Evolutionary conservation across 2,113 vertebrate genomes (phyloP).

Genomic region (Phalacrocorax carbo): DNA sequence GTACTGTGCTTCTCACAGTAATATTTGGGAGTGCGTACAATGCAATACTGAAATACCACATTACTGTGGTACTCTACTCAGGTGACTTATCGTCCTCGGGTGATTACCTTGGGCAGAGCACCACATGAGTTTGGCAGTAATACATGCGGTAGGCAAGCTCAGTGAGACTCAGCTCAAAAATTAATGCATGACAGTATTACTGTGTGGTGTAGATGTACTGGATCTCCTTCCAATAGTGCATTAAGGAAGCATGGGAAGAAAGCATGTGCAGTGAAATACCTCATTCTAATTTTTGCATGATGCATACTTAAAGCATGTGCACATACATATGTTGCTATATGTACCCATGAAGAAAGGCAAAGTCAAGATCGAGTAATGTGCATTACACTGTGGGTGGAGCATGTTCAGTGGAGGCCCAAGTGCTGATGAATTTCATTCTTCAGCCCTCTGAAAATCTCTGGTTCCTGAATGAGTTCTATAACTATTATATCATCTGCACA

Average conservation of each 20-base stretch:
- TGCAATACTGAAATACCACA: background rate
- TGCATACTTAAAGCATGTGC: background rate
- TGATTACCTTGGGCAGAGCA: background rate
- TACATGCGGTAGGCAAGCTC: fast-evolving
- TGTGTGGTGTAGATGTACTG: background rate
- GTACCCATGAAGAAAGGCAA: background rate
- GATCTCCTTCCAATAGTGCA: background rate
- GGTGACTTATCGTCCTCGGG: background rate
- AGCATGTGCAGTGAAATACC: background rate
- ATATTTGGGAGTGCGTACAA: background rate
- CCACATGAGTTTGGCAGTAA: background rate
- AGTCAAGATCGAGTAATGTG: background rate
- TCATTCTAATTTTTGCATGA: background rate
- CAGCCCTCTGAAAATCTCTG: background rate
- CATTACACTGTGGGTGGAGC: background rate
- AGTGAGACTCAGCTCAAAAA: background rate
- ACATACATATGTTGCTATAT: fast-evolving
- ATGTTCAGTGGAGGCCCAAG: background rate
- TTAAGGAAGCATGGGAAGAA: background rate
- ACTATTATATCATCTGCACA: background rate
- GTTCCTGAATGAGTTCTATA: background rate
- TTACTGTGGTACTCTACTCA: background rate
- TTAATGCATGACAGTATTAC: background rate
- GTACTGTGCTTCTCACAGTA: background rate
- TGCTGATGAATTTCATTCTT: background rate